Conservation (phyloP, 2,797 vertebrate species). For the Acrossocheilus wenchowensis region DNA sequence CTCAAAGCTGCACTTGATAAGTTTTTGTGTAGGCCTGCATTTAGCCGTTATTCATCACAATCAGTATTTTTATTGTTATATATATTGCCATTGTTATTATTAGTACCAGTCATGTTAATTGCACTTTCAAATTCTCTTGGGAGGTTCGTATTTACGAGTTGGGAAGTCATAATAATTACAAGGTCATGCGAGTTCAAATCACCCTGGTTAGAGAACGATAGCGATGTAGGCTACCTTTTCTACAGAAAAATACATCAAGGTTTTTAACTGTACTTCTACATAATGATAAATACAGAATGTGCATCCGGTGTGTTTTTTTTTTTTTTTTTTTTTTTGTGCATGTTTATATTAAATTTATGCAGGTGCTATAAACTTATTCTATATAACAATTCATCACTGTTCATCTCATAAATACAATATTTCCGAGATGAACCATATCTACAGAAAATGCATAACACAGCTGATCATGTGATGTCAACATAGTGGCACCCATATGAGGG, state of each 20-base stretch:
- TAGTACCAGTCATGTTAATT: no score
- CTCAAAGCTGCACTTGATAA: not conserved
- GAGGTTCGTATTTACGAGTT: not conserved
- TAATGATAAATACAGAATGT: not conserved
- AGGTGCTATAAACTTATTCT: not conserved
- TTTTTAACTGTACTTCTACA: not conserved
- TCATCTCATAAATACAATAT: not conserved
- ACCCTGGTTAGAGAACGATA: not conserved
- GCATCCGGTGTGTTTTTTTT: not conserved
- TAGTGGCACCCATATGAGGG: not conserved
- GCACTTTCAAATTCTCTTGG: not conserved
- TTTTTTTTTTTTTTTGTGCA: no score
- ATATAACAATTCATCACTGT: not conserved
- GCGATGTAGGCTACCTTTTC: not conserved
- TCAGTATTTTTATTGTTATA: not conserved
- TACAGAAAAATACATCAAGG: not conserved
- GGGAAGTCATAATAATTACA: not conserved
- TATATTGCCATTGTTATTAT: not conserved
- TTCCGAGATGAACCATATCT: not conserved
- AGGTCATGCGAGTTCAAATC: not conserved
- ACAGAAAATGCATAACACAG: not conserved
- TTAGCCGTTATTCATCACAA: not conserved
- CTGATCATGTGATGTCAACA: not conserved
- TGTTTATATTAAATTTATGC: not conserved
- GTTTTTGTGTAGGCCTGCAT: not conserved